phyloP scores from a whole-genome alignment of 1,140 invertebrate species.

The Eriocheir sinensis region DNA sequence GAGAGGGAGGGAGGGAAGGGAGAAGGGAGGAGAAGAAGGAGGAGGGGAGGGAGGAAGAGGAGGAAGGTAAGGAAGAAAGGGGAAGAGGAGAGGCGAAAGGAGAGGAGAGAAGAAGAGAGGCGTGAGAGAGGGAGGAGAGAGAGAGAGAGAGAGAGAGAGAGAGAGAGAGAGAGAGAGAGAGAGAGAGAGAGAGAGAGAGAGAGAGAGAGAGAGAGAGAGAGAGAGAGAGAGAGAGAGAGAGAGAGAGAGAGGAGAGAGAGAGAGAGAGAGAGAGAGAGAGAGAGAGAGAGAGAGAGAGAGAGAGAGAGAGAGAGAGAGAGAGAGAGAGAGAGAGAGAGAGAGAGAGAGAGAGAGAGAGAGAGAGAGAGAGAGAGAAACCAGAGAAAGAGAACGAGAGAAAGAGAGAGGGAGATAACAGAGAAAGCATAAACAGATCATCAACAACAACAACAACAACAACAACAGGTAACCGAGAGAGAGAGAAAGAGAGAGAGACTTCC shows the following conservation, averaged over 20 bases:
- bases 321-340: not conserved
- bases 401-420: no score
- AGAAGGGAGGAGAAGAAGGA: not conserved
- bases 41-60: not conserved
- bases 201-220: conserved; percentile 28
- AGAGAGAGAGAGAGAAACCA: not conserved
- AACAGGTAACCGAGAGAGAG: no score
- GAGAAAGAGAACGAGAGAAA: not conserved
- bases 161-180: not conserved
- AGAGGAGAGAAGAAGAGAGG: not conserved
- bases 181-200: conserved; percentile 35
- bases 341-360: not conserved
- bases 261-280: no score
- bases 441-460: no score
- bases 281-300: not conserved
- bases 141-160: no score
- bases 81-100: not conserved
- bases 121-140: not conserved
- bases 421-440: no score
- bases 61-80: not conserved
- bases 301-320: not conserved
- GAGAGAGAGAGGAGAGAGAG: not conserved
- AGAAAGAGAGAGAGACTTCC: conserved; percentile 23
- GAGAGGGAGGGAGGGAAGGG: not conserved
- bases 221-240: conserved; percentile 28